Base-by-base conservation (phyloP, 1,140 invertebrate genomes). In the Druon quercuslanigerum region DNA sequence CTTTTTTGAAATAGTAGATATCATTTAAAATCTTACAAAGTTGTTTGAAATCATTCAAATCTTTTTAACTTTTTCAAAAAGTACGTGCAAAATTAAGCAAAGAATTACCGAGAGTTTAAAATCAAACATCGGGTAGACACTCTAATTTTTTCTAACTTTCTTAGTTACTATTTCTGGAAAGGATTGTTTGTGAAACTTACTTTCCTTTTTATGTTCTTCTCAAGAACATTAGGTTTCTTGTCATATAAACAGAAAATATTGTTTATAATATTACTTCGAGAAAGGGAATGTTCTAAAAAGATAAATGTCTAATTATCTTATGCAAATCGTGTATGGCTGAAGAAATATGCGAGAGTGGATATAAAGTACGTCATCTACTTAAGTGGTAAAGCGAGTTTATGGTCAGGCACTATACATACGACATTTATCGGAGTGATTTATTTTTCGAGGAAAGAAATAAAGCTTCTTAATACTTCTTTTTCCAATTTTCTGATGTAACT, bases 311-410 rank as follows among this genome's bases (percentile, higher is more conserved):
- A 66, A 66, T 66, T 66, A 66, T 66, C 25, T 66, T 66, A 66
- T 66, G 57, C 20, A 66, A 66, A 66, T 66, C 57, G 13, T 66
- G n/a, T 17, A 17, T 19, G n/a, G 52, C n/a, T 54, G 25, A 33
- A 66, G 57, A 33, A 66, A 66, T 9, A 33, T 66, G 33, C 33
- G 57, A 13, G 57, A 33, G 25, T 66, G 57, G 25, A 4, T 40
- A 66, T 66, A 66, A 66, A 66, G 20, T 66, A 66, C 57, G 57
- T 66, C 57, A 66, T 66, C 57, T 33, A 66, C 57, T 66, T 66
- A 66, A 66, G 57, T 66, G 57, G 57, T 66, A 66, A 66, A 40
- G 57, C 13, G 6, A 40, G 25, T 66, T 66, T 66, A 66, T 66
- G 33, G 57, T 66, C 57, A 66, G 57, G 12, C 57, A 14, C 57